Base-by-base conservation (phyloP, 2,113 vertebrate genomes). In the Oryzias melastigma region DNA sequence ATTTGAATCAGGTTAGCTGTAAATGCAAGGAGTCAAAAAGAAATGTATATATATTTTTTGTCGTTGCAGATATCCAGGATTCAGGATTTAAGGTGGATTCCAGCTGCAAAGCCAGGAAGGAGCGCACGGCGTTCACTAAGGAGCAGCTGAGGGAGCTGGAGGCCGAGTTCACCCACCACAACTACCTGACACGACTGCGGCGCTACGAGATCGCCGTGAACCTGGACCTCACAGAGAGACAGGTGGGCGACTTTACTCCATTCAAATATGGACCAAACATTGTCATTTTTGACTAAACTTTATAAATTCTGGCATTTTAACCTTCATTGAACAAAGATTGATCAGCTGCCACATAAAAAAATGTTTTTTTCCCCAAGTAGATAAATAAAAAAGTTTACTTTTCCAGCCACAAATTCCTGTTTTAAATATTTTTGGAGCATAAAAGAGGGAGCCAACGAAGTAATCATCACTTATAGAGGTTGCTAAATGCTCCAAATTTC, bases 181-280 rank as follows among this genome's bases (percentile, higher is more conserved):
- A 98, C 91, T 98, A 98, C 86, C 82, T 98, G 93, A 98, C 96
- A 4, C 81, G 97, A 51, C 94, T 98, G 22, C 92, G 97, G 14
- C 94, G 97, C 92, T 98, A 98, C 0, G 97, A 98, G 92, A 98
- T 98, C 24, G 96, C 96, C 0, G 96, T 98, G 57, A 98, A 98
- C 85, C 92, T 98, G 87, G 96, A 98, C 77, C 95, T 98, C 87
- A 98, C 96, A 0, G 97, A 98, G 82, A 92, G 96, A 92, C 97
- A 98, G 92, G 97, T 98, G 84, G 18, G 0, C 18, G 15, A 0
- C 18, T 42, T 47, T 51, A 8, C 17, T n/a, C 16, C 6, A 22
- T 10, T 41, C 18, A 16, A 5, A 24, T 8, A 19, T 20, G 27
- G 6, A 27, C 40, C 12, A 13, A 35, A 17, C 10, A 5, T 15